Evolutionary conservation across 2,888 invertebrate genomes (phyloP).

Genomic region (Pardosa pseudoannulata): DNA sequence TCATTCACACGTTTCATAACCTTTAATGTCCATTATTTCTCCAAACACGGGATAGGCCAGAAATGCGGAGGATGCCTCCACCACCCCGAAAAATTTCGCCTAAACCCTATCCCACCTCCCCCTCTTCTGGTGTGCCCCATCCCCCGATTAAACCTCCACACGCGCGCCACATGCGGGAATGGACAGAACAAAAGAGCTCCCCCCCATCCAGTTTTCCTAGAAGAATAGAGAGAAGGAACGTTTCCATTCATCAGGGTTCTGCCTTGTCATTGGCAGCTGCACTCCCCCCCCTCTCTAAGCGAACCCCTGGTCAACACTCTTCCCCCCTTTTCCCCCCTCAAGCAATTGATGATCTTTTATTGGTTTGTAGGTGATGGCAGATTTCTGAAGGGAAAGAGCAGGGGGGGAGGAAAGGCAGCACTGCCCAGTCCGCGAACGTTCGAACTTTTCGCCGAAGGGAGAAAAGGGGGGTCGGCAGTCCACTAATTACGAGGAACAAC

Average conservation of each 20-base stretch:
- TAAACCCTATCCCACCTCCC: too few species aligned
- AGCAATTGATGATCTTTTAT: slow-evolving; percentile 72
- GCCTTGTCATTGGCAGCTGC: slow-evolving; percentile 47
- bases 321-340: slow-evolving; percentile 36
- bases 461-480: slow-evolving; percentile 34
- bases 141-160: slow-evolving; percentile 19
- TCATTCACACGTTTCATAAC: slow-evolving; percentile 12
- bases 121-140: background rate
- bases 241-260: slow-evolving; percentile 61
- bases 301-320: slow-evolving; percentile 17
- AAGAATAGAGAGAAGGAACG: slow-evolving; percentile 67
- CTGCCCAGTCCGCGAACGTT: slow-evolving; percentile 7
- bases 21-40: slow-evolving; percentile 17
- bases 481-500: slow-evolving; percentile 71
- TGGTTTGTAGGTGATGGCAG: slow-evolving; percentile 71
- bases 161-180: slow-evolving; percentile 26
- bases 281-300: background rate
- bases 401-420: background rate
- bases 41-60: slow-evolving; percentile 9
- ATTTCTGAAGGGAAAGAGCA: too few species aligned
- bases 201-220: background rate
- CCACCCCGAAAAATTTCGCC: background rate
- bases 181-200: slow-evolving; percentile 31
- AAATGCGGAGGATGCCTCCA: background rate
- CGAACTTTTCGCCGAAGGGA: slow-evolving; percentile 26